These are phyloP conservation scores for Platygyra sinensis DNA, from an alignment of 64 coral and sea anemone species.

Conservation along the genomic window DNA sequence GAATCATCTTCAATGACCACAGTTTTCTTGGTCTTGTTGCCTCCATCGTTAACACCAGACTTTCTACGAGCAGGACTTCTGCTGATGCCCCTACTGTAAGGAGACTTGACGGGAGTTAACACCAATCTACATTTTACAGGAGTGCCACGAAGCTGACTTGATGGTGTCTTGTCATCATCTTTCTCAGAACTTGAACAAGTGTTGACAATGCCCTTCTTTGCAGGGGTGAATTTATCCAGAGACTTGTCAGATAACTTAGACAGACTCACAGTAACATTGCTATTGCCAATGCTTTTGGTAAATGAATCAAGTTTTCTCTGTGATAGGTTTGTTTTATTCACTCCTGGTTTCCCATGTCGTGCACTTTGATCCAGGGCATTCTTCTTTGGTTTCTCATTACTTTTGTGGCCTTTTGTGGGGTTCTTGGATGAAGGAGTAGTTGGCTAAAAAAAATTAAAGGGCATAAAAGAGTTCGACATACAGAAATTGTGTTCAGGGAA, in stretches of 20 bases:
- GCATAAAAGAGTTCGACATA: no score
- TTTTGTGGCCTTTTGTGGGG: neutral
- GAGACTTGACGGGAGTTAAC: constrained; percentile 21
- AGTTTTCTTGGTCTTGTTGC: neutral
- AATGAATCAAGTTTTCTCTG: constrained; percentile 58
- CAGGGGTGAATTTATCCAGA: neutral
- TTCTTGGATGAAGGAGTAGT: neutral
- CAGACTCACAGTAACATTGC: neutral
- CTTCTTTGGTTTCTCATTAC: constrained; percentile 31
- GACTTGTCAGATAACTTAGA: neutral
- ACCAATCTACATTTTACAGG: constrained; percentile 38
- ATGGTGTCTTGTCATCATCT: constrained; percentile 25
- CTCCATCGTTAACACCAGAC: neutral
- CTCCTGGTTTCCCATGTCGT: constrained; percentile 25
- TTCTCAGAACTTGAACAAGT: neutral
- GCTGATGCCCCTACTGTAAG: neutral
- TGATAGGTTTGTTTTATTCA: constrained; percentile 32
- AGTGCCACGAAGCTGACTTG: constrained; percentile 8
- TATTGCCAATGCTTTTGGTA: neutral
- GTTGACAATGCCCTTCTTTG: neutral
- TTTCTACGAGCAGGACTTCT: neutral
- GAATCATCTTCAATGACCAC: neutral
- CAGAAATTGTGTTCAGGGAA: no score
- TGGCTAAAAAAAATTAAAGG: neutral
- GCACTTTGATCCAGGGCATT: neutral